These are phyloP conservation scores for Halcyon chelicuti DNA, from an alignment of 2,797 vertebrate genomes.

Conservation along the genomic window DNA sequence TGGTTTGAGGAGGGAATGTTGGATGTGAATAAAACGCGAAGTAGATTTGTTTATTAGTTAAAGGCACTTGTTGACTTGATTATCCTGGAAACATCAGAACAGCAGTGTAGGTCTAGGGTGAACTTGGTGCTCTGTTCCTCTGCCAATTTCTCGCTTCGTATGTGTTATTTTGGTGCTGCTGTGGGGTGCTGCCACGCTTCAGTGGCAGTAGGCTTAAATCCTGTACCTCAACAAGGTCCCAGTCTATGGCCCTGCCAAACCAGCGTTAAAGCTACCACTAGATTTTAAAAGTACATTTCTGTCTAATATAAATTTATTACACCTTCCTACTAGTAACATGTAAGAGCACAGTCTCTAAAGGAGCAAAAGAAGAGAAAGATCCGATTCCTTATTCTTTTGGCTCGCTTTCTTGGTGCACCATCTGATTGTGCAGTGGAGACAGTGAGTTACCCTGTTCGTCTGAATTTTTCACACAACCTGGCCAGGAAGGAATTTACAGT, in stretches of 20 bases:
- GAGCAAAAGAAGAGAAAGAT: background rate
- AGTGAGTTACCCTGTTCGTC: background rate
- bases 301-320: background rate
- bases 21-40: background rate
- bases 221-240: background rate
- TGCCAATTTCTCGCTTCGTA: background rate
- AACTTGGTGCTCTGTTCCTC: background rate
- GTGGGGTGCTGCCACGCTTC: background rate
- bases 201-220: background rate
- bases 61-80: background rate
- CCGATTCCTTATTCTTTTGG: background rate
- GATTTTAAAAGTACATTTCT: background rate
- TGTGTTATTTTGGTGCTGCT: background rate
- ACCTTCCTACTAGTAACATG: background rate
- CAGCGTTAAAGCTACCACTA: background rate
- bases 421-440: background rate
- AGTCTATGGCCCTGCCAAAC: accelerated
- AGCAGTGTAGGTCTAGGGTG: accelerated
- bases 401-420: background rate
- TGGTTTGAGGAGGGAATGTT: background rate
- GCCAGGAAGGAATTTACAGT: background rate
- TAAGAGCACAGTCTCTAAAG: background rate
- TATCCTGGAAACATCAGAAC: background rate
- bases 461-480: background rate
- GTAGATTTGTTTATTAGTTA: background rate